Evolutionary conservation across 2,113 vertebrate genomes (phyloP).

Genomic region (Pitta sordida): DNA sequence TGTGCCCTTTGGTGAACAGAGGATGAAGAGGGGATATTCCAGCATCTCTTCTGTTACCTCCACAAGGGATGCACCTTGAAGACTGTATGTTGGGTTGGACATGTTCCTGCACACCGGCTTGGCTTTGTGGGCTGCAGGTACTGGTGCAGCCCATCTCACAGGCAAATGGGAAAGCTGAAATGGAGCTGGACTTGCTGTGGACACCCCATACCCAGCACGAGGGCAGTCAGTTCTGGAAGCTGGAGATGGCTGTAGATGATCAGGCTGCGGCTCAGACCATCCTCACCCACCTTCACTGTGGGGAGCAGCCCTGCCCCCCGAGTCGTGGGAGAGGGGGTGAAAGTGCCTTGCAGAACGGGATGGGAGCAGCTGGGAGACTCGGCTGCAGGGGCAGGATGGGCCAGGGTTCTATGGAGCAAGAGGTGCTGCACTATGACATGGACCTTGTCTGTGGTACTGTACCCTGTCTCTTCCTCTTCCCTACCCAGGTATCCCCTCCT

Average conservation of each 20-base stretch:
- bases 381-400: background rate
- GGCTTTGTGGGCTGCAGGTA: background rate
- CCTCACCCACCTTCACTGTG: background rate
- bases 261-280: background rate
- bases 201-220: fast-evolving
- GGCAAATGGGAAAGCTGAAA: background rate
- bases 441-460: background rate
- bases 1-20: background rate
- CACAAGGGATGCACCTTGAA: background rate
- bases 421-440: background rate
- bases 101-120: background rate
- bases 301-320: background rate
- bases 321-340: background rate
- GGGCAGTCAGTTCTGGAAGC: background rate
- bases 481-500: background rate
- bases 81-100: background rate
- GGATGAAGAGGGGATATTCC: background rate
- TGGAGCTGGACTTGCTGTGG: background rate
- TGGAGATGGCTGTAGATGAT: background rate
- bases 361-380: background rate
- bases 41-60: background rate
- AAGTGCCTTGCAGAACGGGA: slow-evolving; percentile 43
- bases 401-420: background rate
- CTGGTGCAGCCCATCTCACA: background rate
- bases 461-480: background rate